Conservation (phyloP, 1,140 invertebrate genomes). For the Pogonus chalceus region DNA sequence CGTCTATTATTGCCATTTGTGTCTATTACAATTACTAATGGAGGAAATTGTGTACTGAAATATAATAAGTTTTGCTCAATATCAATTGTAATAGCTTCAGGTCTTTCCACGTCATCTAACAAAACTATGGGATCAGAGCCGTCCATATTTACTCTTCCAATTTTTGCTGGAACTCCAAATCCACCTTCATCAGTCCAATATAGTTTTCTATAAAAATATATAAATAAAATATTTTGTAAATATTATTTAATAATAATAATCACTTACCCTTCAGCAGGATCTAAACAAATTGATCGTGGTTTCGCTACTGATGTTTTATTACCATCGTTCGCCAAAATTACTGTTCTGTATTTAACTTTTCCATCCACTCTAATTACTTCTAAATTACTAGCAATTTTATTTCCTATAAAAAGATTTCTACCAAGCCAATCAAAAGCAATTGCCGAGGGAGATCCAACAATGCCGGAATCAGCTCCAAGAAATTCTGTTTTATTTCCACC, state of each 20-base stretch:
- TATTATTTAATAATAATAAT: conserved; percentile 32
- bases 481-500: conserved; percentile 83
- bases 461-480: conserved; percentile 63
- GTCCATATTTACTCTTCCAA: conserved; percentile 90
- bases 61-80: conserved; percentile 75
- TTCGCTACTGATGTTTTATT: conserved; percentile 75
- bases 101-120: conserved; percentile 52
- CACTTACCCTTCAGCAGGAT: conserved; percentile 63
- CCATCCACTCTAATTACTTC: conserved; percentile 84
- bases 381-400: conserved; percentile 82
- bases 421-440: conserved; percentile 96
- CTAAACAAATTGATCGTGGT: conserved; percentile 78
- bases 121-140: conserved; percentile 68
- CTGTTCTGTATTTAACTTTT: conserved; percentile 70
- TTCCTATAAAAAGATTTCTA: conserved; percentile 89
- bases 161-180: conserved; percentile 79
- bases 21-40: conserved; percentile 61
- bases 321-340: conserved; percentile 86
- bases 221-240: conserved; percentile 9
- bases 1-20: conserved; percentile 62
- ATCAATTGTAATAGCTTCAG: conserved; percentile 79
- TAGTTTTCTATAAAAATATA: conserved; percentile 45
- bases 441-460: conserved; percentile 82
- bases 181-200: conserved; percentile 96
- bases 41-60: conserved; percentile 70